phyloP scores from a whole-genome alignment of 2,113 vertebrate genomes.

The Clinocottus analis region DNA sequence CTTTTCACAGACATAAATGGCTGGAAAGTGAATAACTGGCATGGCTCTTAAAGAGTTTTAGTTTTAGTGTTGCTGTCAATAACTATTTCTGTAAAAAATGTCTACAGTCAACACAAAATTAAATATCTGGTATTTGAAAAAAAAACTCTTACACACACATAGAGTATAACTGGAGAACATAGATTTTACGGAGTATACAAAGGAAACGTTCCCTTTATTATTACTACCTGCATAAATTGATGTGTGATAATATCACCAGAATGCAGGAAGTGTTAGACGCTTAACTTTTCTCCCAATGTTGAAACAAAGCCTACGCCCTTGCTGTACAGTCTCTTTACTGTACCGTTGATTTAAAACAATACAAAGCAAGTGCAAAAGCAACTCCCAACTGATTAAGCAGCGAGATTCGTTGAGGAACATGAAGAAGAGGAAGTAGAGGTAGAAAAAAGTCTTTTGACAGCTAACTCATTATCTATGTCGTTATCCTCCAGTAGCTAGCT shows the following conservation, averaged over 20 bases:
- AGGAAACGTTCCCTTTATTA: too few species aligned
- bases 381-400: conserved; percentile 65
- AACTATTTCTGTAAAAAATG: neutral
- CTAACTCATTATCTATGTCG: conserved; percentile 77
- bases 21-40: neutral
- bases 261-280: neutral
- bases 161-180: neutral
- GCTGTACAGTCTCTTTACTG: conserved; percentile 4
- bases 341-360: conserved; percentile 39
- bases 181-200: neutral
- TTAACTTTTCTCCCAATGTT: neutral
- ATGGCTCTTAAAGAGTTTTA: neutral
- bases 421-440: conserved; percentile 34
- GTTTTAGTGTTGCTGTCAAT: neutral
- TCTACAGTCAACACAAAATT: neutral
- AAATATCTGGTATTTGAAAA: neutral
- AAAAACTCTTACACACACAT: too few species aligned
- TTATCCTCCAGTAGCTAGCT: conserved; percentile 70
- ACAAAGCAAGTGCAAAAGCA: conserved; percentile 46
- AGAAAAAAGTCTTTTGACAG: conserved; percentile 65
- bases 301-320: neutral
- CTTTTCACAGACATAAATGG: neutral
- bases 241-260: neutral
- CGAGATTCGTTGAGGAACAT: conserved; percentile 42
- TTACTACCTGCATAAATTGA: neutral